A percentile compares a stretch with the other conserved stretches of the same genome.
These are phyloP conservation scores for Catamblyrhynchus diadema DNA, from an alignment of 2,797 vertebrate species.

Conservation along the genomic window DNA sequence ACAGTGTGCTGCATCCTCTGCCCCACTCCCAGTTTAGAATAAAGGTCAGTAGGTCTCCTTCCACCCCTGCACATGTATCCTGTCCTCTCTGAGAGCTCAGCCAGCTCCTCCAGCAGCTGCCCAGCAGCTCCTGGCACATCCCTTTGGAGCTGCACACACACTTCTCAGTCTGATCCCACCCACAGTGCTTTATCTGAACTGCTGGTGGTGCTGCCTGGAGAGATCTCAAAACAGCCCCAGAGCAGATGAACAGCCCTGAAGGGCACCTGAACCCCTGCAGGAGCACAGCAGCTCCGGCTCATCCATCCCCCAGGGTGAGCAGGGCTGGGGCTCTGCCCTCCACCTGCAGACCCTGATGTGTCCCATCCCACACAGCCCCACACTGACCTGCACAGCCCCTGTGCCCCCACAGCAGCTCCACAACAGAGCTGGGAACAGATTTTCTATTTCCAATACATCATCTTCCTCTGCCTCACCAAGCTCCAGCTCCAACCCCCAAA, in stretches of 20 bases:
- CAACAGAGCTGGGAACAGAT: background rate
- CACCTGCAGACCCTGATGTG: background rate
- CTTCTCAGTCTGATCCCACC: background rate
- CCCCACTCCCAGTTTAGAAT: background rate
- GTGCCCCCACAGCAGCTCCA: background rate
- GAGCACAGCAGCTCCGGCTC: background rate
- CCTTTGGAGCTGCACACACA: background rate
- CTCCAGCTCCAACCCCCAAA: background rate
- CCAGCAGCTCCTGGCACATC: background rate
- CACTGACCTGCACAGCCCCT: background rate
- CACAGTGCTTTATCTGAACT: background rate
- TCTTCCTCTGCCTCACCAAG: background rate
- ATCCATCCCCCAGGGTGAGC: background rate
- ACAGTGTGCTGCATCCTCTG: background rate
- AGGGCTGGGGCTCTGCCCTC: background rate
- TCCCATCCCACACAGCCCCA: background rate
- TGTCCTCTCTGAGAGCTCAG: background rate
- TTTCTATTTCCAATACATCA: background rate
- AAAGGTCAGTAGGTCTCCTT: conserved; percentile 43
- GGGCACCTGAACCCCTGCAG: background rate
- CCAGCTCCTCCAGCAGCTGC: background rate
- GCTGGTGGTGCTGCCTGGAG: background rate
- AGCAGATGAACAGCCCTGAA: background rate
- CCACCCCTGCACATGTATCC: background rate
- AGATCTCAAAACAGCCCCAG: background rate